Conservation (phyloP, 2,113 vertebrate genomes). For the Bombycilla garrulus region DNA sequence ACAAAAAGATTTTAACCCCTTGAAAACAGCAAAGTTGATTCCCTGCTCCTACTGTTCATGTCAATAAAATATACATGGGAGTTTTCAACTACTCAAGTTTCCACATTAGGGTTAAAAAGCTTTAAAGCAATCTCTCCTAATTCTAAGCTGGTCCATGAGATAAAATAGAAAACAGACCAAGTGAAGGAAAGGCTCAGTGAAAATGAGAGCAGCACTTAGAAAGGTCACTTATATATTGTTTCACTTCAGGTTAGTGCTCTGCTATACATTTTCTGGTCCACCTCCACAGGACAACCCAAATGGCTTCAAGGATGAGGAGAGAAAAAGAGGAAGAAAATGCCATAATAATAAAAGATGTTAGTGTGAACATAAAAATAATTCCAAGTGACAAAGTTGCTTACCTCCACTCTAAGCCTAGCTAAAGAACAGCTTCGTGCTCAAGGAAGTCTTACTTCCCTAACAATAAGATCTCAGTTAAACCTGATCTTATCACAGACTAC, state of each 20-base stretch:
- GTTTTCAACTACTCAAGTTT: background rate
- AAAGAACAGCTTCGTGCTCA: background rate
- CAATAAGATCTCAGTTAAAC: background rate
- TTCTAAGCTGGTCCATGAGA: background rate
- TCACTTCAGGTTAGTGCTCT: background rate
- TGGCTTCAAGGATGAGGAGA: background rate
- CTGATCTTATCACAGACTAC: background rate
- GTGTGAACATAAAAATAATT: background rate
- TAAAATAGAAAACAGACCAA: background rate
- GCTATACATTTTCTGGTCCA: background rate
- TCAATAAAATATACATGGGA: background rate
- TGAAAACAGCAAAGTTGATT: background rate
- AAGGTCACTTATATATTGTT: background rate
- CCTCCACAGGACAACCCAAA: background rate
- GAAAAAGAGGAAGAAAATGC: background rate
- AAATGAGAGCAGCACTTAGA: background rate
- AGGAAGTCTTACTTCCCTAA: background rate
- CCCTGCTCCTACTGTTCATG: background rate
- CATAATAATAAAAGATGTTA: background rate
- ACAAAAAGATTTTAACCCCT: conserved; percentile 71
- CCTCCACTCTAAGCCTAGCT: background rate
- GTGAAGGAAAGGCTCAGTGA: background rate
- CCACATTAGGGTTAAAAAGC: background rate
- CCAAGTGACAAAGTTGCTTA: background rate
- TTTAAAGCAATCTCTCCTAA: background rate